Base-by-base conservation (phyloP, 2,113 vertebrate genomes). In the Oxyruncus cristatus region DNA sequence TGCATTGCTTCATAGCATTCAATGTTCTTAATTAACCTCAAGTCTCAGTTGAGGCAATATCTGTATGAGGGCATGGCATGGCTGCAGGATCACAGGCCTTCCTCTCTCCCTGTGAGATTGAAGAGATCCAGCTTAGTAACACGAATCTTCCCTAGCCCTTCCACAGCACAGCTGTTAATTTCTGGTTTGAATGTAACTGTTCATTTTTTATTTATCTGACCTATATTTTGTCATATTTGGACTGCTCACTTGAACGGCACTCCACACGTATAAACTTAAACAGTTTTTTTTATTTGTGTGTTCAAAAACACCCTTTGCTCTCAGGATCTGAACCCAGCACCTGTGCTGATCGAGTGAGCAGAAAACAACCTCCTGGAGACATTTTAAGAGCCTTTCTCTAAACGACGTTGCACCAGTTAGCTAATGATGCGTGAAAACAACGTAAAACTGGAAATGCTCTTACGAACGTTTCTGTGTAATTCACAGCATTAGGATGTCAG, bases 331-430 rank as follows among this genome's bases (percentile, higher is more conserved):
- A 89, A 73, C 68, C 88, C 12, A 3, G 75, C 9, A 4, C 42
- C 55, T 4, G 3, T 71, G 79, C 75, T 77, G 91, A 95, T 47
- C 0, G 0, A 81, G 61, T 39, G 68, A 95, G 77, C 35, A 89
- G 76, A 56, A 78, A 95, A 75, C 35, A 61, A 68, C 87, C 91
- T 94, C 52, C 87, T 72, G 70, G 80, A 91, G 80, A 85, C 33
- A 87, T 91, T 95, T 92, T 87, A 91, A 93, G 50, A 92, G 39
- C 61, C 55, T 87, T 91, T 59, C 76, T 78, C 61, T 78, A 91
- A 96, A 75, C 44, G 28, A 55, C 65, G 61, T 81, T 92, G 73
- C 39, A 87, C 89, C 91, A 87, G 65, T 91, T 93, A 92, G 72
- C 68, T 91, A 93, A 92, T 12, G 4, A 76, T 72, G 56, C 94